These are phyloP conservation scores for Nomada ruficornis DNA, from an alignment of 2,888 invertebrate species.

Conservation along the genomic window DNA sequence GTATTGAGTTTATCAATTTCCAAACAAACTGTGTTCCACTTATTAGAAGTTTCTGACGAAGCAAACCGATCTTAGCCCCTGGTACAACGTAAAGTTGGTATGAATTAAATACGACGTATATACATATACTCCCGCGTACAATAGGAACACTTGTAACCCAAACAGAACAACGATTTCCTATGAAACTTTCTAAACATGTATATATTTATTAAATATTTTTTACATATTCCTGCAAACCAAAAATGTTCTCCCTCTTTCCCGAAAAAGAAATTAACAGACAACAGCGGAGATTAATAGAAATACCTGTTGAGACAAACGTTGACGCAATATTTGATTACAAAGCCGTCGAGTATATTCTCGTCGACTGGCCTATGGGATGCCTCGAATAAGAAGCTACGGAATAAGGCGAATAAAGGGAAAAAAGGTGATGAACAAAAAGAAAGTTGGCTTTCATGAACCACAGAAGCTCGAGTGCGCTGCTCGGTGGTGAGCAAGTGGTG, in stretches of 20 bases:
- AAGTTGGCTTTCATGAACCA: slow-evolving; percentile 72
- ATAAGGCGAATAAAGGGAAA: not conserved
- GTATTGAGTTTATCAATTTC: slow-evolving; percentile 10
- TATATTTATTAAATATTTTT: too few relatives aligned
- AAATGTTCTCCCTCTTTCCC: too few relatives aligned
- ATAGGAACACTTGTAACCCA: not conserved
- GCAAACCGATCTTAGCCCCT: not conserved
- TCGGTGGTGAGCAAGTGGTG: slow-evolving; percentile 43
- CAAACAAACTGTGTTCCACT: not conserved
- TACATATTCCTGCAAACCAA: too few relatives aligned
- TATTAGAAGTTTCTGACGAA: not conserved
- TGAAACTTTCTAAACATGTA: too few relatives aligned
- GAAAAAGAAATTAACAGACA: too few relatives aligned
- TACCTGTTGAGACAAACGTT: too few relatives aligned
- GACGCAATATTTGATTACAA: not conserved
- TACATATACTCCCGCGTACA: not conserved
- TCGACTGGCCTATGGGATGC: slow-evolving; percentile 8
- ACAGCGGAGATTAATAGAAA: not conserved
- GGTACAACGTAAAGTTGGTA: not conserved
- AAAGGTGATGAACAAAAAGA: slow-evolving; percentile 58
- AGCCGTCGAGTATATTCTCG: not conserved
- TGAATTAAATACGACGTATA: not conserved
- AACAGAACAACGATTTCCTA: not conserved
- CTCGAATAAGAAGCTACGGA: slow-evolving; percentile 10
- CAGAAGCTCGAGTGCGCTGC: slow-evolving; percentile 43